These are phyloP conservation scores for Amphiura filiformis DNA, from an alignment of 35 echinoderm and acorn worm genomes.

Conservation along the genomic window DNA sequence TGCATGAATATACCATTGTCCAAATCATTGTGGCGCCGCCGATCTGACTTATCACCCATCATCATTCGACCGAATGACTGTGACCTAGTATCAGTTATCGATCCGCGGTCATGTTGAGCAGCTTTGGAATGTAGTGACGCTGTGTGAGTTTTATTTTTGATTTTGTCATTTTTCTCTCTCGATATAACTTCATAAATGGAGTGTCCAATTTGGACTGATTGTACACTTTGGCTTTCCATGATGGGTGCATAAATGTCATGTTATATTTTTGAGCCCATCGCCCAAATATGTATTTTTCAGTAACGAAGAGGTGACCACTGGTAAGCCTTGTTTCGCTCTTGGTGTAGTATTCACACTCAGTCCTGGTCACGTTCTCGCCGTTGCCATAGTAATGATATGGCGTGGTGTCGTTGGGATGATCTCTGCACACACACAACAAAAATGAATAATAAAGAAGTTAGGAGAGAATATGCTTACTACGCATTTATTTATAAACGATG, in stretches of 20 bases:
- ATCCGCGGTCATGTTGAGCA: background rate
- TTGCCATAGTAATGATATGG: constrained; percentile 89
- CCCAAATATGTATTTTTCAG: constrained; percentile 85
- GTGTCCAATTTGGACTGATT: constrained; percentile 59
- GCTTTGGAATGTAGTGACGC: background rate
- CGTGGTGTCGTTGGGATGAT: constrained; percentile 66
- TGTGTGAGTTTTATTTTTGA: background rate
- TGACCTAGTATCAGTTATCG: background rate
- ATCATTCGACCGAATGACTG: background rate
- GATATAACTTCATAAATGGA: constrained; percentile 79
- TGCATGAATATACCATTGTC: background rate
- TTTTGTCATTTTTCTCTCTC: constrained; percentile 29
- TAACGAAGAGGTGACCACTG: constrained; percentile 83
- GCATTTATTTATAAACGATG: no score
- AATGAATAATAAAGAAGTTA: no score
- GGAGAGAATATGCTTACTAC: no score
- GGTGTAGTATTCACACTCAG: constrained; percentile 85
- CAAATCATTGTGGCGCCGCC: background rate
- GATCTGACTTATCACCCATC: constrained; percentile 13
- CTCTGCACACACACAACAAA: constrained; percentile 30
- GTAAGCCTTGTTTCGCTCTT: constrained; percentile 65
- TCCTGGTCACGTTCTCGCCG: constrained; percentile 19
- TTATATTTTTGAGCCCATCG: constrained; percentile 78
- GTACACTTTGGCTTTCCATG: constrained; percentile 57
- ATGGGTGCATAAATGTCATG: constrained; percentile 59